Base-by-base conservation (phyloP, 2,888 invertebrate genomes). In the Cybosia mesomella region DNA sequence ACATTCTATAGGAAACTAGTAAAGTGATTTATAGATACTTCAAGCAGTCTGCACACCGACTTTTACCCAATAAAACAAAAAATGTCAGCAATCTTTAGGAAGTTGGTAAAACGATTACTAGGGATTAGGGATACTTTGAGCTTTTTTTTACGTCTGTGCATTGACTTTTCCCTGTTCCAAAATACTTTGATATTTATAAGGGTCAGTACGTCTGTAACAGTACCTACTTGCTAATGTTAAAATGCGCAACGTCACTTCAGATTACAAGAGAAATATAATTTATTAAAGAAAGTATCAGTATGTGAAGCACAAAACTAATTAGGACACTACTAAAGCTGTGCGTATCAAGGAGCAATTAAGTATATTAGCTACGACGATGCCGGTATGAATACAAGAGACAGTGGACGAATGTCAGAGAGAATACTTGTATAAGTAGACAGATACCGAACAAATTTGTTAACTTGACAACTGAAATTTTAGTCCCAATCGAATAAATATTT, bases 321-420 rank as follows among this genome's bases (percentile, higher is more conserved):
- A 75, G 63, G 67, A 49, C 68, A 72, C 49, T 49, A 49, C 49
- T 49, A 54, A 62, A 58, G 61, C 63, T 54, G 70, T 81, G 83
- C 84, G 83, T 83, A 81, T 68, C 67, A 39, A 54, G 53, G 39
- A 68, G 65, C 72, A 76, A 81, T 83, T 49, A 49, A 49, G 49
- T 77, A 77, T 76, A 81, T 80, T 76, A 76, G 70, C 68, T 66
- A 54, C 66, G 64, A 71, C 70, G 70, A 72, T 71, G 67, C 72
- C 68, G 66, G 61, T 57, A 69, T 49, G 49, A 75, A 74, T 68
- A 73, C 60, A 66, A 73, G 63, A 77, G 64, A 58, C 34, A 24
- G 54, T 60, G 36, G 55, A 69, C 73, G 61, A 58, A 70, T 70
- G 64, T 28, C 55, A 60, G 49, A 28, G 24, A 2, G 39, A 36